phyloP scores from a whole-genome alignment of 2,797 vertebrate species.

The Mus caroli region DNA sequence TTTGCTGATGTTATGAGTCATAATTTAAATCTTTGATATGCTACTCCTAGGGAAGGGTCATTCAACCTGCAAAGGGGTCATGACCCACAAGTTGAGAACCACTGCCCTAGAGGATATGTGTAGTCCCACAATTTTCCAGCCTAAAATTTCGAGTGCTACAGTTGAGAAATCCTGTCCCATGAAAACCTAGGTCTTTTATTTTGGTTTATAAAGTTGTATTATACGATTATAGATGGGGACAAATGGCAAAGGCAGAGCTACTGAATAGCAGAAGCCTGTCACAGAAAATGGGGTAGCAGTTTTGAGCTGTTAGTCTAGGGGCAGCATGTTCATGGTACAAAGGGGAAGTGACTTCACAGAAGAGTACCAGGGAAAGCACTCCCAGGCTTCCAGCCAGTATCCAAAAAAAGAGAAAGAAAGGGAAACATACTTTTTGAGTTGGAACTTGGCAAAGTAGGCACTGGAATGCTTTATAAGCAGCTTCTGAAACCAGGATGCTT shows the following conservation, averaged over 20 bases:
- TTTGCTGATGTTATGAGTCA: background rate
- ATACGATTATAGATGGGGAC: background rate
- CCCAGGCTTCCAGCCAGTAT: background rate
- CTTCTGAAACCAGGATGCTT: background rate
- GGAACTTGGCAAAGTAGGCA: background rate
- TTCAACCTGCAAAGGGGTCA: background rate
- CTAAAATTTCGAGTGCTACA: background rate
- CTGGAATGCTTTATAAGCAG: too few species aligned
- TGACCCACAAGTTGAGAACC: background rate
- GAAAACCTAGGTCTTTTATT: background rate
- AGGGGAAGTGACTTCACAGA: background rate
- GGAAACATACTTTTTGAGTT: background rate
- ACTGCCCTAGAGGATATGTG: background rate
- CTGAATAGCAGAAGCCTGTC: background rate
- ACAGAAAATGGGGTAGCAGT: background rate
- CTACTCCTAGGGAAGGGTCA: background rate
- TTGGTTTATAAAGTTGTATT: background rate
- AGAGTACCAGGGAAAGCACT: background rate
- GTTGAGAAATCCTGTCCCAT: conserved; percentile 1
- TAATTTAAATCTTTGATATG: background rate
- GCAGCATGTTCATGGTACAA: background rate
- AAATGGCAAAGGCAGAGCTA: background rate
- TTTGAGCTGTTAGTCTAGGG: background rate
- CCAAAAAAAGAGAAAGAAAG: background rate
- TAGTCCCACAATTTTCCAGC: background rate